These are phyloP conservation scores for Papilio xuthus DNA, from an alignment of 1,140 invertebrate genomes.

Conservation along the genomic window DNA sequence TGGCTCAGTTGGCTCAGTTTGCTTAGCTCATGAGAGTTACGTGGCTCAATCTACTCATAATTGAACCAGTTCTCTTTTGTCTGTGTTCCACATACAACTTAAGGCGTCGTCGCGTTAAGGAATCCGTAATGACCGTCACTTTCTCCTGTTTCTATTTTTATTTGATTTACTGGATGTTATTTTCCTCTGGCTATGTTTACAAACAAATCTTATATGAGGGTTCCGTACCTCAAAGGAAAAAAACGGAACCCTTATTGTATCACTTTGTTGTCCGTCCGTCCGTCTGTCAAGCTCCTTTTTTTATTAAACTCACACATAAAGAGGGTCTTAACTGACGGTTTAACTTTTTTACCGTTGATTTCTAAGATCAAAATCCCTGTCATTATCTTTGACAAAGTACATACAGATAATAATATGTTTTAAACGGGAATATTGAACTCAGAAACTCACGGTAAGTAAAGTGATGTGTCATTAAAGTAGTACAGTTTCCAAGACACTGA, in stretches of 20 bases:
- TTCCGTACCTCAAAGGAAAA: too few relatives aligned
- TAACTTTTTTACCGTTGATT: too few relatives aligned
- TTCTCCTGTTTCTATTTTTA: slow-evolving; percentile 28
- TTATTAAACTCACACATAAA: not conserved
- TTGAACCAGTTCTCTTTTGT: slow-evolving; percentile 25
- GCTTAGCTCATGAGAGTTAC: not conserved
- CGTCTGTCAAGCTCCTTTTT: too few relatives aligned
- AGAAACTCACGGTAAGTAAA: too few relatives aligned
- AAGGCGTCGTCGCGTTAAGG: slow-evolving; percentile 5
- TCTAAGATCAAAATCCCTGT: too few relatives aligned
- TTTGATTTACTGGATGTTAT: not conserved
- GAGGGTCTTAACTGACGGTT: too few relatives aligned
- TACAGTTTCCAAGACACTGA: not conserved
- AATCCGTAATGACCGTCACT: slow-evolving; percentile 11
- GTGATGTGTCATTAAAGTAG: not conserved
- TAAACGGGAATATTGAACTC: too few relatives aligned
- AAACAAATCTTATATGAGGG: not conserved
- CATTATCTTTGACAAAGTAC: too few relatives aligned
- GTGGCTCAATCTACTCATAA: not conserved
- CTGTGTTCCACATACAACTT: slow-evolving; percentile 11
- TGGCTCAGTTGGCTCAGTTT: not conserved
- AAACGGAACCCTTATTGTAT: too few relatives aligned
- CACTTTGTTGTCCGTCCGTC: too few relatives aligned
- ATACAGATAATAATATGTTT: too few relatives aligned
- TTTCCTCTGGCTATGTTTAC: not conserved